These are phyloP conservation scores for Drosophila suboccidentalis DNA, from an alignment of 2,888 invertebrate species.

Conservation along the genomic window DNA sequence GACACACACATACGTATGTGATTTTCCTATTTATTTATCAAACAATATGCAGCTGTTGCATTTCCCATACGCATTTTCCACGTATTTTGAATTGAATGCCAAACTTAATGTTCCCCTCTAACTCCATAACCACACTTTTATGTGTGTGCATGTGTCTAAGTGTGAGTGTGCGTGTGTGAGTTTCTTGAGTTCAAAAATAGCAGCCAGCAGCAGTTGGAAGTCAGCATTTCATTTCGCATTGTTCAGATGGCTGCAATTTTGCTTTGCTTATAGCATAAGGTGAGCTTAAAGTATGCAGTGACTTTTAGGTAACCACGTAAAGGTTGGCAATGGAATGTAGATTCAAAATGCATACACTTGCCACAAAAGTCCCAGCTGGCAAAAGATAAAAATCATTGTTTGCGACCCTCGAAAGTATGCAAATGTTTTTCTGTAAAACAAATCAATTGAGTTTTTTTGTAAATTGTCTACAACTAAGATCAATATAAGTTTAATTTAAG, in stretches of 20 bases:
- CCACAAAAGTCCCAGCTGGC: constrained; percentile 26
- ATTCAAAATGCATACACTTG: constrained; percentile 47
- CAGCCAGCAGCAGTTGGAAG: constrained; percentile 22
- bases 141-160: background rate
- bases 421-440: constrained; percentile 15
- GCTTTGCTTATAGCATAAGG: constrained; percentile 18
- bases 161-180: constrained; percentile 18
- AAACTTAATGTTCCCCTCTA: constrained; percentile 52
- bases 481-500: too few relatives aligned
- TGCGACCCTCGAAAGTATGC: constrained; percentile 24
- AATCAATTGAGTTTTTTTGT: constrained; percentile 14
- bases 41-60: constrained; percentile 74
- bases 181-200: constrained; percentile 53
- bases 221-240: constrained; percentile 49
- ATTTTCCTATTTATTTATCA: constrained; percentile 70
- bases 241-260: constrained; percentile 50
- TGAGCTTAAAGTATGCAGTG: constrained; percentile 45
- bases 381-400: constrained; percentile 16
- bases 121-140: background rate
- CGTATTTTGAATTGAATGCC: constrained; percentile 65
- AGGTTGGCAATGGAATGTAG: constrained; percentile 28
- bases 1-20: constrained; percentile 19
- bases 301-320: constrained; percentile 33
- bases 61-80: constrained; percentile 72
- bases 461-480: constrained; percentile 12